Base-by-base conservation (phyloP, 1,140 invertebrate species). In the Stratiolaelaps scimitus region DNA sequence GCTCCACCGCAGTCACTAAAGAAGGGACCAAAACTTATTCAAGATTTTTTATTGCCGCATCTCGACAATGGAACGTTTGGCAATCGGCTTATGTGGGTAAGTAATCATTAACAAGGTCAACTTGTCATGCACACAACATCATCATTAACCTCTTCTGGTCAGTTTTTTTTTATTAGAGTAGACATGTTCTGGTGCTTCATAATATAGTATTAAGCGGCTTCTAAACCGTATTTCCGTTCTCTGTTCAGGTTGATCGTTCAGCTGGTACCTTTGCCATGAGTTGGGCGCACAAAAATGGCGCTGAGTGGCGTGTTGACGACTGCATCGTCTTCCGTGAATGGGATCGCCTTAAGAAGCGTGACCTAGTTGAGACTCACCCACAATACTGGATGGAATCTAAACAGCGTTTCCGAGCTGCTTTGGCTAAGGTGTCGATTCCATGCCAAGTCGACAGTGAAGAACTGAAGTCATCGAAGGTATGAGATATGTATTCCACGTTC, bases 31-130 rank as follows among this genome's bases (percentile, higher is more conserved):
- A 60, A 60, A 26, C 53, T 60, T 34, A 60, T 60, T 23, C 53
- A 60, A 60, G 53, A 60, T 60, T 60, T 60, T 34, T 23, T 60
- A 5, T 60, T 60, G 53, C 53, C 53, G 26, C 53, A 60, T 60
- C 53, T 60, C 4, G 53, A 60, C 53, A 60, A 60, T 23, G 53
- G 34, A 60, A 60, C 53, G 1, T 60, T 60, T 34, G 53, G 53
- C 23, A 60, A 60, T 60, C 53, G 53, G 10, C 53, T 60, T 10
- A 23, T 60, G 4, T 60, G 53, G 53, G 53, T 60, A 15, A 60
- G 53, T 15, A 28, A 15, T 45, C 47, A 28, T 28, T 23, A 6
- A 40, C 10, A 4, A 40, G 5, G 5, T 40, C 10, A 40, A 40
- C 34, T 40, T 40, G 10, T 40, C 5, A 6, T 10, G 34, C 34